A percentile compares a stretch with the other conserved stretches of the same genome.
phyloP scores from a whole-genome alignment of 2,797 vertebrate genomes.

The Hirundo rustica region DNA sequence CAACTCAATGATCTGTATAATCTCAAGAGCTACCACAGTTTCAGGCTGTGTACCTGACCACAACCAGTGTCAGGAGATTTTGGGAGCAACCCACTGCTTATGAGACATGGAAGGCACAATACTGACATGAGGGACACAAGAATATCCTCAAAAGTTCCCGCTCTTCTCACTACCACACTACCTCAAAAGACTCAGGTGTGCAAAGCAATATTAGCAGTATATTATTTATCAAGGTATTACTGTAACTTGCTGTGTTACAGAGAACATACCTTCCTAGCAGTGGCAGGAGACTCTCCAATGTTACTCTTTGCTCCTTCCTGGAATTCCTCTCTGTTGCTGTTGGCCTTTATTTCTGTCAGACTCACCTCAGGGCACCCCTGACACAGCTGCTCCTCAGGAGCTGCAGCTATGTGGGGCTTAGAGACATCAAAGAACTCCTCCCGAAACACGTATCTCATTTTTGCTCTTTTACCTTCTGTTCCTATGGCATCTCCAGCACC shows the following conservation, averaged over 20 bases:
- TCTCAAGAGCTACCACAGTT: background rate
- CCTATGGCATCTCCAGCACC: background rate
- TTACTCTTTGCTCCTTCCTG: background rate
- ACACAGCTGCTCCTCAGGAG: background rate
- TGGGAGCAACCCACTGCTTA: background rate
- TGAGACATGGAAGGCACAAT: background rate
- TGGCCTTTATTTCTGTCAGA: background rate
- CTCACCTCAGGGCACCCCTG: background rate
- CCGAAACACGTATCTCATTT: conserved; percentile 74
- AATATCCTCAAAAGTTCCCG: background rate
- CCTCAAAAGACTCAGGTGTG: background rate
- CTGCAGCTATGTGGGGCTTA: conserved; percentile 70
- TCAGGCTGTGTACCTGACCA: background rate
- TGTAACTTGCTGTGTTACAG: background rate
- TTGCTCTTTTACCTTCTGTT: background rate
- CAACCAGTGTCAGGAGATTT: background rate
- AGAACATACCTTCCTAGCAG: conserved; percentile 70
- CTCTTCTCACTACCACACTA: background rate
- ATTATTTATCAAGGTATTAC: background rate
- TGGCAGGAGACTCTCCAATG: background rate
- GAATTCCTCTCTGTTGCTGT: background rate
- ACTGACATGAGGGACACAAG: background rate
- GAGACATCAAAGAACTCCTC: conserved; percentile 77
- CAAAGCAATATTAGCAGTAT: background rate
- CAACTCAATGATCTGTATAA: background rate